Percentiles rank a stretch among this genome's conserved stretches.
Evolutionary conservation across 2,797 vertebrate genomes (phyloP).

Genomic region (Microctenopoma lineatum): DNA sequence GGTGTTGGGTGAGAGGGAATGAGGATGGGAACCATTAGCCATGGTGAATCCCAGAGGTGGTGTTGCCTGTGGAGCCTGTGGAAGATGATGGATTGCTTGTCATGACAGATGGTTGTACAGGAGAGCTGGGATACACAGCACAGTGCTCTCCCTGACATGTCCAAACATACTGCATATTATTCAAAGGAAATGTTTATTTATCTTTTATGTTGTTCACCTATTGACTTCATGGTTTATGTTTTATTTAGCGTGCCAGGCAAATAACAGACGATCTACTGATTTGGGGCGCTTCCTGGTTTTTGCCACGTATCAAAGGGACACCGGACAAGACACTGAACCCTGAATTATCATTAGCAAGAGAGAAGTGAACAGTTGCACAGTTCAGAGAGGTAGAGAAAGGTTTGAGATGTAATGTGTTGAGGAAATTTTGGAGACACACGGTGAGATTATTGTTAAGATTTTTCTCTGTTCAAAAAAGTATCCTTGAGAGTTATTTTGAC

Average conservation of each 20-base stretch:
- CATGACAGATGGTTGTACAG: slow-evolving; percentile 18
- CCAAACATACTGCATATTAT: background rate
- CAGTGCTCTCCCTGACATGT: slow-evolving; percentile 1
- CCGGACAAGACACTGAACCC: too few species aligned
- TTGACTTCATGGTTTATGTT: background rate
- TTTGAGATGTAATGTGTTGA: background rate
- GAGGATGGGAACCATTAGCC: slow-evolving; percentile 8
- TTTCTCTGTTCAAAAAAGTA: background rate
- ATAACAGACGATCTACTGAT: background rate
- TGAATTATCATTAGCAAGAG: background rate
- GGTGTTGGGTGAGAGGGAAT: slow-evolving; percentile 6
- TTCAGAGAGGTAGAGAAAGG: background rate
- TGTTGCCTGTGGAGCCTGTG: slow-evolving; percentile 20
- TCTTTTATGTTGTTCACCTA: background rate
- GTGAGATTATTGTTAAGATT: background rate
- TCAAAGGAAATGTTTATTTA: background rate
- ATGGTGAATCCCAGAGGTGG: slow-evolving; percentile 34
- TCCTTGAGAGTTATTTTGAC: slow-evolving; percentile 7
- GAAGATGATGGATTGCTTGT: slow-evolving; percentile 52
- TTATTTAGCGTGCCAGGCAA: slow-evolving; percentile 4
- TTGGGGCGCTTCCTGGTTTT: background rate
- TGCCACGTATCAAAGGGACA: too few species aligned
- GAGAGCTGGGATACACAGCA: slow-evolving; percentile 16
- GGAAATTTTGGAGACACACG: background rate
- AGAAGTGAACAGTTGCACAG: background rate